A percentile compares a stretch with the other conserved stretches of the same genome.
Evolutionary conservation across 2,888 invertebrate genomes (phyloP).

Genomic region (Drosophila quinaria): DNA sequence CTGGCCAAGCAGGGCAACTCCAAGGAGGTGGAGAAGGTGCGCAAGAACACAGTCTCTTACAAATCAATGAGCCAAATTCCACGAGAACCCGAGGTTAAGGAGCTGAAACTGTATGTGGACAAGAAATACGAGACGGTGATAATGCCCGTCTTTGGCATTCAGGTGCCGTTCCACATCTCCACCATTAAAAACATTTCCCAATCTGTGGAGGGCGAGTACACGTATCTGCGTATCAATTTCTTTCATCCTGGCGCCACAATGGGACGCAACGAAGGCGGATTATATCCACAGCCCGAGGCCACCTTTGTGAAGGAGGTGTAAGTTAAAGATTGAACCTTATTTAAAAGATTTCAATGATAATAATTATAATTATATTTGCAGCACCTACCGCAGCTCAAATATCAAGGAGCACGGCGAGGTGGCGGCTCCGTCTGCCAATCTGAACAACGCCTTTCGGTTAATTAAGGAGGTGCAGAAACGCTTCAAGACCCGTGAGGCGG

Average conservation of each 20-base stretch:
- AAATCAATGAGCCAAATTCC: constrained; percentile 97
- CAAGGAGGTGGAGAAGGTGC: constrained; percentile 94
- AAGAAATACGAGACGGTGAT: constrained; percentile 99
- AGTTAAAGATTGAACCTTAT: constrained; percentile 84
- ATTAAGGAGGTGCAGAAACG: constrained; percentile 99
- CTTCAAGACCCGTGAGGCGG: constrained; percentile 98
- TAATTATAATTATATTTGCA: constrained; percentile 82
- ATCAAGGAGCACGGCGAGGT: constrained; percentile 98
- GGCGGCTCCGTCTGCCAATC: constrained; percentile 96
- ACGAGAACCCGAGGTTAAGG: constrained; percentile 95
- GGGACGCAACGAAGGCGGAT: constrained; percentile 96
- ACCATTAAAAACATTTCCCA: constrained; percentile 99
- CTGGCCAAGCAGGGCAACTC: constrained; percentile 94
- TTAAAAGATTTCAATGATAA: too few relatives aligned
- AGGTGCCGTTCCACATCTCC: constrained; percentile 99
- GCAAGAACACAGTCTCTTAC: constrained; percentile 98
- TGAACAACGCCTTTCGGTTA: constrained; percentile 98
- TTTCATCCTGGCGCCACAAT: constrained; percentile 99
- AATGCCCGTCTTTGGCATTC: constrained; percentile 97
- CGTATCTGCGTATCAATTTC: constrained; percentile 98
- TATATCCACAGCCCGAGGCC: constrained; percentile 97
- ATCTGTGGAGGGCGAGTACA: constrained; percentile 98
- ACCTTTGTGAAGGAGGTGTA: constrained; percentile 99
- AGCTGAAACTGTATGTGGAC: constrained; percentile 97
- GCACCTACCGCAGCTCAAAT: constrained; percentile 98